Percentiles rank a stretch among this genome's conserved stretches.
Conservation (phyloP, 2,113 vertebrate species). For the Aspidoscelis tigris region DNA sequence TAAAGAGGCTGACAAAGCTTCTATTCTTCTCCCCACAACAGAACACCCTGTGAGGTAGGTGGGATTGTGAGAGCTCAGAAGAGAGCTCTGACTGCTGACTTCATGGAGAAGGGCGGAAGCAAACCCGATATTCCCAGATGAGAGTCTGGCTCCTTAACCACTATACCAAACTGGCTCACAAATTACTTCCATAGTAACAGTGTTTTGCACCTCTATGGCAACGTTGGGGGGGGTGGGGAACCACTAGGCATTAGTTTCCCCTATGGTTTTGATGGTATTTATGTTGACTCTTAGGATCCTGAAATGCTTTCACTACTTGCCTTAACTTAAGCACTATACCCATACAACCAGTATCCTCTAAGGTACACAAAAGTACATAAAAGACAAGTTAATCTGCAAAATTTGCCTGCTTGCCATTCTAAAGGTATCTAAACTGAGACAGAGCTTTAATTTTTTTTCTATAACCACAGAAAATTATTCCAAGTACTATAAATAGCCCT, state of each 20-base stretch:
- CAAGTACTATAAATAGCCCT: not conserved
- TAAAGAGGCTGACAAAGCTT: too few species aligned
- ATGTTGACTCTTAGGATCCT: not conserved
- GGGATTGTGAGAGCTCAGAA: too few species aligned
- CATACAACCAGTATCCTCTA: not conserved
- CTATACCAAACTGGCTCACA: too few species aligned
- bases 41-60: too few species aligned
- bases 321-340: not conserved
- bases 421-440: not conserved
- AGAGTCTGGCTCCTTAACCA: too few species aligned
- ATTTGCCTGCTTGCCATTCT: not conserved
- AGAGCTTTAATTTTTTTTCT: not conserved
- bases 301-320: not conserved
- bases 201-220: not conserved
- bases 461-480: too few species aligned
- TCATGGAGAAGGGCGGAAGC: too few species aligned
- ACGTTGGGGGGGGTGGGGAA: not conserved
- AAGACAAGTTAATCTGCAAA: not conserved
- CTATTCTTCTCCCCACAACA: too few species aligned
- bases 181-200: not conserved
- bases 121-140: too few species aligned
- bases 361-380: not conserved
- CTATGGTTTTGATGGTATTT: not conserved
- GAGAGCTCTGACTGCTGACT: too few species aligned
- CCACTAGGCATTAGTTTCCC: not conserved